Base-by-base conservation (phyloP, 2,113 vertebrate genomes). In the Lipophrys pholis region DNA sequence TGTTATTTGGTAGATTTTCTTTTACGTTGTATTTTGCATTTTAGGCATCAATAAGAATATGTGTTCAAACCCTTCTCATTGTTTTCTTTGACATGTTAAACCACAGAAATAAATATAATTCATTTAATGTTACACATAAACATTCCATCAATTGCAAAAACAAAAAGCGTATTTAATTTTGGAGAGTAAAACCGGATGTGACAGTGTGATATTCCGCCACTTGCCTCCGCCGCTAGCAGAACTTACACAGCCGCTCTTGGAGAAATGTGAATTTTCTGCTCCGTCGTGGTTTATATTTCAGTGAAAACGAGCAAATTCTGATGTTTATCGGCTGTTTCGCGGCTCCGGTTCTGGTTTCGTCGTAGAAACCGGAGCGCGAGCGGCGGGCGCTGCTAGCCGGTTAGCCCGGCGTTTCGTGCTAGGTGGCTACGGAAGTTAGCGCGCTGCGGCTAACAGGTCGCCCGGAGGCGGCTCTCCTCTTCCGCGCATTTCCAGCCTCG, bases 401-500 rank as follows among this genome's bases (percentile, higher is more conserved):
- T 73, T 85, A 87, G 83, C 87, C 66, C 55, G 49, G 61, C 8
- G 43, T 40, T 69, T 40, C 40, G 30, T 50, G 84, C 80, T 87
- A 85, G 63, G 67, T 69, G 75, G 84, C 90, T 91, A 89, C 54
- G 81, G 86, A 87, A 86, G 79, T 86, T 89, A 90, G 89, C 89
- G 21, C 75, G 4, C 57, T 66, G 61, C 2, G 64, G 87, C 81
- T 81, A 69, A 30, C 62, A 10, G 82, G 56, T 70, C 73, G 87
- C 85, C 82, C 67, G 62, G 76, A 78, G 81, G 70, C 80, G 83
- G 63, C 12, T 49, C 67, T 80, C 67, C 78, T 17, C 66, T 87
- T 83, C 86, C 80, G 83, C 85, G 87, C 91, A 90, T 81, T 90
- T 89, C 46, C 43, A 82, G 51, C 30, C 51, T 30, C 41, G 35